Evolutionary conservation across 2,113 vertebrate species (phyloP), one percentile per base, ranked within the genome.

Genomic region (Stegastes partitus): DNA sequence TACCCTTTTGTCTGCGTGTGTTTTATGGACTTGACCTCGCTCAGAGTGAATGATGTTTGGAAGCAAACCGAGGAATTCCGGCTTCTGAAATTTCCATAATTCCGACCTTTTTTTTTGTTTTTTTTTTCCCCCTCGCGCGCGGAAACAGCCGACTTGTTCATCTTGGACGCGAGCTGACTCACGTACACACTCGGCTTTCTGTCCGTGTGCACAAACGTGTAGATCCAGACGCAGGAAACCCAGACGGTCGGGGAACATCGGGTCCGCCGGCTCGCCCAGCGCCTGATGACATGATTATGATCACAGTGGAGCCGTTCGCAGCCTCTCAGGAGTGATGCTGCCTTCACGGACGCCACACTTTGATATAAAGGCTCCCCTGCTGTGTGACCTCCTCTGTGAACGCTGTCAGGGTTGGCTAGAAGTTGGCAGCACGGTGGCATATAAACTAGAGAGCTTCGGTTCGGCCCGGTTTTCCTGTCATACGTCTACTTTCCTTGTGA

Each of bases 1-100:
- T 83, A 67, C 77, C 76, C 77, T 79, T 90, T 77, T 83, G 82
- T 88, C 71, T 86, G 69, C 25, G 23, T 79, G 86, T 63, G 72
- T 88, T 89, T 87, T 90, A 88, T 84, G 79, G 79, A 77, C 74
- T 53, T 90, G 83, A 87, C 87, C 87, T 85, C 53, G 79, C 68
- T 72, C 2, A 76, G 76, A 89, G 82, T 70, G 76, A 87, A 84
- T 72, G 78, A 89, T 87, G 69, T 57, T 79, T 85, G 81, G 90
- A 86, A 83, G 76, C 73, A 72, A 69, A 87, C 81, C n/a, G 47
- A 82, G 83, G 81, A 89, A 90, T 86, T 89, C 83, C 87, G 72
- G 87, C 83, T 83, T 85, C 87, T 89, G 77, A 89, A 83, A 90
- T 89, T 87, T 87, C 83, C 88, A 89, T 74, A 89, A 81, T 83